A percentile compares a stretch with the other conserved stretches of the same genome.
These are phyloP conservation scores for Eupristina koningsbergeri DNA, from an alignment of 1,140 invertebrate species.

Conservation along the genomic window DNA sequence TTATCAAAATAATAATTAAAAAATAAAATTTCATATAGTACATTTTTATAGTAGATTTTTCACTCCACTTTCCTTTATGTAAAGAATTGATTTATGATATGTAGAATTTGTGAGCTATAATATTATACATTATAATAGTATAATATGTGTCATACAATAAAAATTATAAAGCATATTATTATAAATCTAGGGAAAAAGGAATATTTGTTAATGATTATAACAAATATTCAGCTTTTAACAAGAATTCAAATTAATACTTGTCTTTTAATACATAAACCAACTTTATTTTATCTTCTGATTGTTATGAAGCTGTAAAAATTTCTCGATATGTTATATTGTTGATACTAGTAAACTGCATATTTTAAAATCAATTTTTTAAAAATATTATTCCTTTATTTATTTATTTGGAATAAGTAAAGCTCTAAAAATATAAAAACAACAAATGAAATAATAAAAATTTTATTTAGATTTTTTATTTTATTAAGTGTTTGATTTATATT, in stretches of 20 bases:
- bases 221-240: too few relatives aligned
- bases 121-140: neutral
- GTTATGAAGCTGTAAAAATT: constrained; percentile 25
- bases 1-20: neutral
- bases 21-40: neutral
- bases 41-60: neutral
- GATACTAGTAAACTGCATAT: neutral
- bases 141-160: neutral
- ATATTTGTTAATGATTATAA: too few relatives aligned
- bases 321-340: constrained; percentile 25
- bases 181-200: too few relatives aligned
- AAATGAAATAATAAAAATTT: too few relatives aligned
- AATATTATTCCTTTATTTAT: too few relatives aligned
- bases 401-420: too few relatives aligned
- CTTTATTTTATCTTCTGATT: constrained; percentile 28
- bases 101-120: neutral
- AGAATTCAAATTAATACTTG: too few relatives aligned
- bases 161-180: neutral
- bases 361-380: too few relatives aligned
- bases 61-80: neutral
- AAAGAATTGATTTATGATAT: neutral
- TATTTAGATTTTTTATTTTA: too few relatives aligned
- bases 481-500: too few relatives aligned
- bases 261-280: neutral
- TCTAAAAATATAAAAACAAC: too few relatives aligned